These are phyloP conservation scores for Polietes domitor DNA, from an alignment of 2,888 invertebrate genomes.

Conservation along the genomic window DNA sequence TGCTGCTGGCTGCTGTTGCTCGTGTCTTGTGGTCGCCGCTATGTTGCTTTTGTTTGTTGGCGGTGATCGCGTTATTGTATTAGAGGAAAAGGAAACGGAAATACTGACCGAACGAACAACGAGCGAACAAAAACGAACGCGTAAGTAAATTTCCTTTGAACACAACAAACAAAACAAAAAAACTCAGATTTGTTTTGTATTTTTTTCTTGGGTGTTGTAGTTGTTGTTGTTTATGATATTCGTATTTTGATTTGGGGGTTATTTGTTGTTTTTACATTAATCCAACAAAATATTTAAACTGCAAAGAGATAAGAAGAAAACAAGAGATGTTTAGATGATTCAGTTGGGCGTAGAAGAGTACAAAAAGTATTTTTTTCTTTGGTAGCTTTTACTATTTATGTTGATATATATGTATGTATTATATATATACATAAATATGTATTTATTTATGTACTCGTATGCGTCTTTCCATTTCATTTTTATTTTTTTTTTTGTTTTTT, in stretches of 20 bases:
- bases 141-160: background rate
- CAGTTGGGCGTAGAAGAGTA: too few species aligned
- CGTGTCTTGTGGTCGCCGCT: too few species aligned
- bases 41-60: background rate
- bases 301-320: slow-evolving; percentile 47
- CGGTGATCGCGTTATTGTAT: background rate
- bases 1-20: slow-evolving; percentile 51
- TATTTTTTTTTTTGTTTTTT: background rate
- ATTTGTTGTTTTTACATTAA: background rate
- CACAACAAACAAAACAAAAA: background rate
- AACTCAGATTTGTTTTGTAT: slow-evolving; percentile 30
- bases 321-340: too few species aligned
- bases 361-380: background rate
- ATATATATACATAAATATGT: background rate
- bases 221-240: slow-evolving; percentile 11
- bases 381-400: background rate
- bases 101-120: slow-evolving; percentile 18
- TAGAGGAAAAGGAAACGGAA: slow-evolving; percentile 19
- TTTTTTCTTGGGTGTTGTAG: slow-evolving; percentile 1
- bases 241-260: background rate
- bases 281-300: slow-evolving; percentile 46
- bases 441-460: background rate
- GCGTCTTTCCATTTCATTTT: background rate
- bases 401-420: background rate
- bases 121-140: background rate